Evolutionary conservation across 1,140 invertebrate genomes (phyloP), one percentile per base, ranked within the genome.

Genomic region (Scylla paramamosain): DNA sequence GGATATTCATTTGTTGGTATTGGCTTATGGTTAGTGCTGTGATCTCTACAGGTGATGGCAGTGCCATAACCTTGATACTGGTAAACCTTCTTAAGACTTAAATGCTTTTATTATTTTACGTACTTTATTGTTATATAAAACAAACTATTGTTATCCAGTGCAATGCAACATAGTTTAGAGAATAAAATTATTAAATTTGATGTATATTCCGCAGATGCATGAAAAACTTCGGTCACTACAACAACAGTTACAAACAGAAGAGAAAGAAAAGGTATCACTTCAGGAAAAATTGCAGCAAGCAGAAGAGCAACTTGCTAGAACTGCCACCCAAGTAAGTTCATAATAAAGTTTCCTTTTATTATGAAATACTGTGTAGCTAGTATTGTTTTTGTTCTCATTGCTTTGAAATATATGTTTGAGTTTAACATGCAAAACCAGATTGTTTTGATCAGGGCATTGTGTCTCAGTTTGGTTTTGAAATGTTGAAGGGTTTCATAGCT

Each of bases 251-350:
- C 92, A 95, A 32, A 91, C 93, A 59, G 95, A 93, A 67, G 95
- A 95, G 87, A 91, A 93, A 90, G 95, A 93, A 20, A 95, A 95
- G 28, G 59, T 48, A 14, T 90, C 87, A 16, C 29, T 95, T 28
- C 92, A 86, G 32, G 92, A 95, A 90, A 28, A 95, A n/a, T 52
- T 95, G 29, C 77, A 93, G 29, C 7, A 91, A 31, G 95, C 95
- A 16, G 83, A 95, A 48, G 95, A 95, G 39, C 77, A 96, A 84
- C 28, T 97, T 97, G 92, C 96, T 96, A 97, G 98, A 97, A 97
- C 96, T 87, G 83, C 94, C 31, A 95, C 94, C 20, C 83, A 95
- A 83, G 94, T 95, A 67, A 93, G 91, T 92, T 89, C 0, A 83
- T 8, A 10, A n/a, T 8, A 6, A 25, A 59, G 16, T n/a, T 8